Evolutionary conservation across 2,113 vertebrate genomes (phyloP), one percentile per base, ranked within the genome.

Genomic region (Heliornis fulica): DNA sequence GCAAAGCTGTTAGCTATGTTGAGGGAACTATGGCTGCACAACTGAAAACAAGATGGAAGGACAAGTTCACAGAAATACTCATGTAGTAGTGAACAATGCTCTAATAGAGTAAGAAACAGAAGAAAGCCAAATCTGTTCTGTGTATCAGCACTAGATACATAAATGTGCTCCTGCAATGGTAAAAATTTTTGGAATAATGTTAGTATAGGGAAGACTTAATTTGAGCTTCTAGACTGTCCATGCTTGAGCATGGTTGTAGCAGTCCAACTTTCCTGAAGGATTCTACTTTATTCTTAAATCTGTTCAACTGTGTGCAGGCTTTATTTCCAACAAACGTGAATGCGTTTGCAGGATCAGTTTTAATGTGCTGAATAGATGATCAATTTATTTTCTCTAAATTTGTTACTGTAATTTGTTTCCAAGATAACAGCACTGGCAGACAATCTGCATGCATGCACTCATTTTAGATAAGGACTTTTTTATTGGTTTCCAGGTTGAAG

Each of bases 101-200:
- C 90, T 53, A 75, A 97, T 34, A 84, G 97, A 97, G 76, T 86
- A 97, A 98, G 95, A 97, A 96, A 97, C 92, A 98, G 97, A 97
- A 98, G 97, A 97, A 96, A 98, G 96, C 88, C 96, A 96, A 94
- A 92, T 97, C 84, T 81, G 90, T 59, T 88, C 66, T 2, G 29
- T 53, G 31, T 92, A 86, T 89, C 92, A 90, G 51, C 92, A 91
- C 72, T 87, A 50, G 22, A 87, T 84, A 94, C 13, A 94, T 72
- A 89, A 94, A 88, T 16, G 61, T 48, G 23, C 60, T 91, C 89
- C 63, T 91, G 71, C 72, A 87, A 45, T 95, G 78, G 74, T 93
- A 94, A 94, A 93, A 92, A 92, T 46, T 56, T 95, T 92, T 93
- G 81, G 93, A 96, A 95, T 82, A 85, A 79, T 15, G 9, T 48